Percentiles rank a stretch among this genome's conserved stretches.
Conservation (phyloP, 2,888 invertebrate species). For the Agapostemon virescens region DNA sequence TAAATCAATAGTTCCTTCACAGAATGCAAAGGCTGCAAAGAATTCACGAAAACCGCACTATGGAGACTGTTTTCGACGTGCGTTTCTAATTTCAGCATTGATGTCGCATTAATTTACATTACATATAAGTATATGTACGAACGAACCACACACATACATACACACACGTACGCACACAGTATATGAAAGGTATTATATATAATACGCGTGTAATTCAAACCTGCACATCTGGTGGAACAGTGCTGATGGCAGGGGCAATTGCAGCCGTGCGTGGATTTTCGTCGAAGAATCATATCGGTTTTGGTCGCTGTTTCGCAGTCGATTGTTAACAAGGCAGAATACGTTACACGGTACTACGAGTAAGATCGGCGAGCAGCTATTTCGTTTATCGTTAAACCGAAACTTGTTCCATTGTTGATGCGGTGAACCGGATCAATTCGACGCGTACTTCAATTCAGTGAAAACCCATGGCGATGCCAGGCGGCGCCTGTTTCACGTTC, state of each 20-base stretch:
- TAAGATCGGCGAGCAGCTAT: neutral
- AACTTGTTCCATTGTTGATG: slow-evolving; percentile 15
- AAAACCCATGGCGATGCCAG: slow-evolving; percentile 23
- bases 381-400: neutral
- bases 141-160: no score
- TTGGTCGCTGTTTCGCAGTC: slow-evolving; percentile 23
- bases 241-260: slow-evolving; percentile 79
- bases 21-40: slow-evolving; percentile 9
- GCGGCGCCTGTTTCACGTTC: neutral
- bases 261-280: slow-evolving; percentile 74
- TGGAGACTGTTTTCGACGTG: neutral
- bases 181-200: slow-evolving; percentile 7
- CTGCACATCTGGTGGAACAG: slow-evolving; percentile 78
- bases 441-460: slow-evolving; percentile 6
- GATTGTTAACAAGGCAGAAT: slow-evolving; percentile 10
- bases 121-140: neutral
- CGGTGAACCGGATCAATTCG: slow-evolving; percentile 8
- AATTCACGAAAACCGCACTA: slow-evolving; percentile 8
- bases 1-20: slow-evolving; percentile 45
- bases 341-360: slow-evolving; percentile 17
- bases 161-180: no score
- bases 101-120: neutral
- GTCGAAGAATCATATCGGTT: slow-evolving; percentile 70
- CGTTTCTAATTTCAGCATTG: neutral
- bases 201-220: slow-evolving; percentile 64